Evolutionary conservation across 1,140 invertebrate species (phyloP), one percentile per base, ranked within the genome.

Genomic region (Ostrea edulis): DNA sequence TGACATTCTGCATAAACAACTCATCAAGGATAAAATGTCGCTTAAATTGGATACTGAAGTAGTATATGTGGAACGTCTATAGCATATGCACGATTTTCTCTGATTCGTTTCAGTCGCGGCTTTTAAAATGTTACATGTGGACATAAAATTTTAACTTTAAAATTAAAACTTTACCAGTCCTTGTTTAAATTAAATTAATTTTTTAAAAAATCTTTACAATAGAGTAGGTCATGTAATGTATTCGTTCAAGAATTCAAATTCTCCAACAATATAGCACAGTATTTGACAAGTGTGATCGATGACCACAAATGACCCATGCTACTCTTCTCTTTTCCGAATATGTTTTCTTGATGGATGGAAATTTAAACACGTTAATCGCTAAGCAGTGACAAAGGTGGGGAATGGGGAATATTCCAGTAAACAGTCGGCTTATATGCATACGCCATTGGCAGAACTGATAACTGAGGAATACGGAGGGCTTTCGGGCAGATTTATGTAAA

Each of bases 321-420:
- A 29, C 29, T 29, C 68, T 35, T 9, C 14, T 77, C 14, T 77
- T 77, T 77, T 17, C 29, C 25, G 68, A 77, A 22, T 77, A 77
- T 29, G 68, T 35, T 77, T 77, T 29, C 68, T 35, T 77, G 68
- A 77, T 77, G 68, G 68, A 77, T 77, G 68, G 68, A 77, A 35
- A 77, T 77, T 77, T 77, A 77, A 77, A 77, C 68, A 77, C 68
- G 68, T 35, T 77, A 77, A 77, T 77, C 68, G 22, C 68, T 14
- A 35, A 44, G 25, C 68, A 77, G 29, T 77, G 68, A 77, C 68
- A 77, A 77, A 77, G 68, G 68, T 77, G 68, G 68, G 29, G 68
- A 77, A 77, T 29, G 25, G 68, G 25, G 11, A 25, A 35, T 20
- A 77, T 77, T 77, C 68, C 68, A 14, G 29, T 77, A 77, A 77